Percentiles rank a stretch among this genome's conserved stretches.
Conservation (phyloP, 1,140 invertebrate genomes). For the Dendrolimus punctatus region DNA sequence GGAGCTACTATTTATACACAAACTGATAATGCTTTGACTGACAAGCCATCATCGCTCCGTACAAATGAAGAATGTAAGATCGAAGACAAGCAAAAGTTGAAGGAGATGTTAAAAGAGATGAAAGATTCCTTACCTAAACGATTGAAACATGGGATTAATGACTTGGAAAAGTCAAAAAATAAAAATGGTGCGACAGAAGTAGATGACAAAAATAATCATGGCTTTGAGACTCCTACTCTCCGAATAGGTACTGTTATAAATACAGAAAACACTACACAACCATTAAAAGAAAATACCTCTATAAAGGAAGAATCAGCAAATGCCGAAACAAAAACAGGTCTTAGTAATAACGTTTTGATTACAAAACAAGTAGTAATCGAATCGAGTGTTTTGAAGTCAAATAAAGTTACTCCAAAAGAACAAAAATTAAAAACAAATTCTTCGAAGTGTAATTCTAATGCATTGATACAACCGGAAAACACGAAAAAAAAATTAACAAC, state of each 20-base stretch:
- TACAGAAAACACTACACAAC: not conserved
- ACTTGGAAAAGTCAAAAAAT: conserved; percentile 2
- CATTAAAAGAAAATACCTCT: not conserved
- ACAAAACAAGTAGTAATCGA: not conserved
- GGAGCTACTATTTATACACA: conserved; percentile 35
- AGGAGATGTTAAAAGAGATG: conserved; percentile 64
- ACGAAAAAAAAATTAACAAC: too few species aligned
- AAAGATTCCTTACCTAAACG: conserved; percentile 61
- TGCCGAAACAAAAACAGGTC: not conserved
- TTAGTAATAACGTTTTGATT: not conserved
- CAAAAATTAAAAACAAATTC: conserved; percentile 1
- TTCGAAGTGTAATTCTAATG: not conserved
- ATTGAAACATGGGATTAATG: conserved; percentile 23
- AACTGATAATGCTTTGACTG: conserved; percentile 21
- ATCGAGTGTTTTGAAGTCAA: not conserved
- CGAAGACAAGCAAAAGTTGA: conserved; percentile 51
- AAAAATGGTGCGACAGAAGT: conserved; percentile 4
- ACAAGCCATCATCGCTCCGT: conserved; percentile 13
- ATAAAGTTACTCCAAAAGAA: not conserved
- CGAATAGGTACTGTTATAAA: conserved; percentile 26
- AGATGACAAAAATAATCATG: not conserved
- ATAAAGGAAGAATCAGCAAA: not conserved
- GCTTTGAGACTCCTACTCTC: conserved; percentile 42
- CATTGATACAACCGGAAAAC: not conserved
- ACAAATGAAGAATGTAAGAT: conserved; percentile 9